A percentile compares a stretch with the other conserved stretches of the same genome.
Evolutionary conservation across 35 echinoderm and acorn worm species (phyloP).

Genomic region (Lytechinus variegatus): DNA sequence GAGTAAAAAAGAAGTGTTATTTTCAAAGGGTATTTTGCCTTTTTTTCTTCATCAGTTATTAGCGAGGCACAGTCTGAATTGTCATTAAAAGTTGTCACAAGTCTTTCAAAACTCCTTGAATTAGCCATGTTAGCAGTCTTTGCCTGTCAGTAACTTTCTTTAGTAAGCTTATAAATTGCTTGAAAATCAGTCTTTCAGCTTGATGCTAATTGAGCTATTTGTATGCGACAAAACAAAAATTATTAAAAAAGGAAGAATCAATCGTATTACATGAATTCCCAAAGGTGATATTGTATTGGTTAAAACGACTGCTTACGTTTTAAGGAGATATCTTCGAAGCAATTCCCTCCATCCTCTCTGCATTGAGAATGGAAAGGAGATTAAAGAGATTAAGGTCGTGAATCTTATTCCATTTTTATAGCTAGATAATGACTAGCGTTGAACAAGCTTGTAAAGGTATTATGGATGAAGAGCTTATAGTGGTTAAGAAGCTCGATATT

Average conservation of each 20-base stretch:
- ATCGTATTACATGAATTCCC: background rate
- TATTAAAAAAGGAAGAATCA: background rate
- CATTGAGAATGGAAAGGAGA: background rate
- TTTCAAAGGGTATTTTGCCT: no score
- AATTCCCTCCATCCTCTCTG: background rate
- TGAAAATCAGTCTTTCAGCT: background rate
- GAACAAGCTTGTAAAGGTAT: background rate
- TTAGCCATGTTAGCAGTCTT: background rate
- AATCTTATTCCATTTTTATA: background rate
- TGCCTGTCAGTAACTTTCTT: background rate
- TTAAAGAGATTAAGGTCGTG: background rate
- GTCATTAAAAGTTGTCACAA: background rate
- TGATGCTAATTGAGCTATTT: background rate
- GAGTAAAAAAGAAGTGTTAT: no score
- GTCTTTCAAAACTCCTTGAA: background rate
- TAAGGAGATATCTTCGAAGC: background rate
- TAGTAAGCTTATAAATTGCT: background rate
- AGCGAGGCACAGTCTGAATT: background rate
- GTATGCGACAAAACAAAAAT: background rate
- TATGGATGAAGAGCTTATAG: background rate
- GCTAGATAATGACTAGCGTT: background rate
- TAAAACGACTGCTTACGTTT: background rate
- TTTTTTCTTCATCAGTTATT: background rate
- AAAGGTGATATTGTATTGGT: conserved; percentile 1
- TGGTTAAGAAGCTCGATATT: background rate